Base-by-base conservation (phyloP, 2,888 invertebrate genomes). In the Perdita meconis region DNA sequence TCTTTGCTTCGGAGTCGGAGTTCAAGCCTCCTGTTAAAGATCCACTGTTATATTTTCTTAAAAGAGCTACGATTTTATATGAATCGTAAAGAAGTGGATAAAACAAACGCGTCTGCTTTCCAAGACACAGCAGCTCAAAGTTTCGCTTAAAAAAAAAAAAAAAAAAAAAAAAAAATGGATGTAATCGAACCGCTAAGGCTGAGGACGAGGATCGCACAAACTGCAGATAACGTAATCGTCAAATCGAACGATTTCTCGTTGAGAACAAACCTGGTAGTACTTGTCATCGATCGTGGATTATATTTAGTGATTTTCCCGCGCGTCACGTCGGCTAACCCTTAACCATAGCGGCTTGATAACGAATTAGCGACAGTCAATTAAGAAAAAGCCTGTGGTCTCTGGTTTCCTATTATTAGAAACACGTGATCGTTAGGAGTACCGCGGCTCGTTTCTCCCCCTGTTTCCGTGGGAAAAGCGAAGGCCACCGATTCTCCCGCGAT, bases 301-400 rank as follows among this genome's bases (percentile, higher is more conserved):
- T 56, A 65, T 70, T 70, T 56, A 70, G 56, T 30, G 12, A 47
- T 47, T n/a, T 42, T 10, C 13, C 16, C 40, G n/a, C n/a, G n/a
- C n/a, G n/a, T n/a, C 26, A 10, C 22, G 22, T 24, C 24, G 26
- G 19, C 24, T 40, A 40, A 59, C 59, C 42, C 57, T 50, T 42
- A 59, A 68, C 44, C 60, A 69, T 22, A 26, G 42, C 34, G 19
- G 36, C 26, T 22, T 38, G 59, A 36, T 69, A 60, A 55, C 30
- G 53, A 69, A 38, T 60, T 55, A 59, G 16, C 55, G 30, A n/a
- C 70, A 50, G 55, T 56, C 56, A 34, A 61, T 73, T 56, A 60
- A 55, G 47, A 78, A 69, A 75, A 53, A 59, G 22, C 10, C 24
- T 24, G 40, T n/a, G 26, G 0, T 19, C 24, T 24, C 47, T n/a